A percentile compares a stretch with the other conserved stretches of the same genome.
Conservation (phyloP, 2,113 vertebrate species). For the Hydrolagus affinis region DNA sequence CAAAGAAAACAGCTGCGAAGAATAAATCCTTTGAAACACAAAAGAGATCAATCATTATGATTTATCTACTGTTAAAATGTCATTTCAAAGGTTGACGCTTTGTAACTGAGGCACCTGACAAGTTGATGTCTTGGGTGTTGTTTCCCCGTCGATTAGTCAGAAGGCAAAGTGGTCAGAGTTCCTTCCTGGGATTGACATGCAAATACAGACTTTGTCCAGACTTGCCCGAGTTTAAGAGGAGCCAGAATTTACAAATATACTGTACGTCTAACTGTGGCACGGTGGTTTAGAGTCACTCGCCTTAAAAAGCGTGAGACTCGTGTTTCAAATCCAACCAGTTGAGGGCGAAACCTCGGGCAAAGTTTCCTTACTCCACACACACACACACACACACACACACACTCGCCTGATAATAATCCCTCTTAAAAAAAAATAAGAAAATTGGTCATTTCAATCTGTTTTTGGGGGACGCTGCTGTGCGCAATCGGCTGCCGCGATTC, state of each 20-base stretch:
- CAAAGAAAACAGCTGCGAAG: background rate
- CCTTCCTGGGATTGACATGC: background rate
- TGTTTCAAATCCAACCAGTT: too few relatives aligned
- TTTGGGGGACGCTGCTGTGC: too few relatives aligned
- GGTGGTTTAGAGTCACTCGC: too few relatives aligned
- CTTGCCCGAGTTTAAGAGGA: background rate
- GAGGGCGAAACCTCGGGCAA: too few relatives aligned
- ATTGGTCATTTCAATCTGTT: too few relatives aligned
- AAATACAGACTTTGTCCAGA: background rate
- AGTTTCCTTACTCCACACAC: too few relatives aligned
- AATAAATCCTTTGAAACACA: conserved; percentile 16
- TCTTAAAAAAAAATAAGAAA: too few relatives aligned
- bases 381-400: too few relatives aligned
- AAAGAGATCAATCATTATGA: background rate
- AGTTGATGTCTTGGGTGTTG: background rate
- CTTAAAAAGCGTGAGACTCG: too few relatives aligned
- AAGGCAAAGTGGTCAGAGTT: background rate
- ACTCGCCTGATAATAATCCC: too few relatives aligned
- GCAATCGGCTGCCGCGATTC: too few relatives aligned
- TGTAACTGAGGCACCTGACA: background rate
- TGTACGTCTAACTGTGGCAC: background rate
- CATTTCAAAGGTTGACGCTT: background rate
- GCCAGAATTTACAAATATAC: background rate
- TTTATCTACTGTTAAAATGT: background rate
- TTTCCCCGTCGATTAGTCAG: background rate